Evolutionary conservation across 2,888 invertebrate species (phyloP), one percentile per base, ranked within the genome.

Genomic region (Tribolium freemani): DNA sequence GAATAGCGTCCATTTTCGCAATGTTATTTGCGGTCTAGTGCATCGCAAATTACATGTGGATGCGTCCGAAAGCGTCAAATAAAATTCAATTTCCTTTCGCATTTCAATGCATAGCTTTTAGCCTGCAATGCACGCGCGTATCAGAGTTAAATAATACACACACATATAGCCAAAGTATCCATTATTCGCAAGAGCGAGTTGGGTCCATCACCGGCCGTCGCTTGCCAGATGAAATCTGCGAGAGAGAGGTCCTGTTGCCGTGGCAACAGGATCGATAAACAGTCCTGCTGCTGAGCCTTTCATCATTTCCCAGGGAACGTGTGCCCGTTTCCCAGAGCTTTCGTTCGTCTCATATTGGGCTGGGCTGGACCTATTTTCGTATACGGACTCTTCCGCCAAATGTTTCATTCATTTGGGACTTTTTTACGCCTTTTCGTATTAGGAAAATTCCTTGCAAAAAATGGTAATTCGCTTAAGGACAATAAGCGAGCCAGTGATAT

Each of bases 221-320:
- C 57, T 66, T 57, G 54, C 72, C 72, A 67, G 73, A 75, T 74
- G 76, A 75, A 69, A 75, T 73, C 75, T 75, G 76, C 71, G 79
- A 78, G 77, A 76, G 78, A 75, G 69, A 68, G 53, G 21, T 16
- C 13, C 63, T 71, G 81, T 83, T 63, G 76, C 75, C 78, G 79
- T 78, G 76, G 80, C 69, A 69, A 82, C 82, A 9, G 77, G 80
- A 83, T 83, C 83, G 82, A 82, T 83, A 83, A 76, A 72, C 73
- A 57, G 66, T 69, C 72, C 72, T 58, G 75, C 75, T 74, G 74
- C 74, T 71, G 69, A 77, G 76, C 75, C 75, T 79, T 78, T 73
- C 78, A 76, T 77, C 78, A 78, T 79, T 80, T 80, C 81, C 80
- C 81, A 77, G 81, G 81, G 79, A 80, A 78, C 76, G 70, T 75